phyloP scores from a whole-genome alignment of 35 echinoderm and acorn worm genomes.

The Ophioderma brevispina region DNA sequence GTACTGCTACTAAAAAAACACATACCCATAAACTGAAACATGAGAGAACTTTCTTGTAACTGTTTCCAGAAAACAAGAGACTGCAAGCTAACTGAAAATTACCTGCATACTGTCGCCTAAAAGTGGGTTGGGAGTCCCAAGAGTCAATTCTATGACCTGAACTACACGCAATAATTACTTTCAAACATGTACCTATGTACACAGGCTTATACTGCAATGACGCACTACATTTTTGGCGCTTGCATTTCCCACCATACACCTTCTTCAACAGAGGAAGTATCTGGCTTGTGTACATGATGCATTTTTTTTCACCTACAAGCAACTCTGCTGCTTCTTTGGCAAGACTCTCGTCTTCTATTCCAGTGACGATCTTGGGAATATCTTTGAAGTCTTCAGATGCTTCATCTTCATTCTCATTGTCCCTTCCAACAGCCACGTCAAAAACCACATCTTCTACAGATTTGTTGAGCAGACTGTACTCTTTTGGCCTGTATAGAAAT shows the following conservation, averaged over 20 bases:
- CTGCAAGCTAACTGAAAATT: background rate
- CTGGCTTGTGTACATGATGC: background rate
- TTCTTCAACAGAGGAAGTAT: background rate
- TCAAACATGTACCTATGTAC: background rate
- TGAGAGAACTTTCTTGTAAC: background rate
- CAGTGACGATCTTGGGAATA: background rate
- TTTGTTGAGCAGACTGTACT: too few species aligned
- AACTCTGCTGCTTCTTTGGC: background rate
- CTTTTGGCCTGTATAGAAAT: too few species aligned
- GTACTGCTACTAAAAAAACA: background rate
- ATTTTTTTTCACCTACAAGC: background rate
- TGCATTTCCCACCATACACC: background rate
- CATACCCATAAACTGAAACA: background rate
- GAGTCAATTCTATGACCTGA: background rate
- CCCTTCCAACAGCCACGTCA: background rate
- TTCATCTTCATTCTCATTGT: background rate
- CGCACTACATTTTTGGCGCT: background rate
- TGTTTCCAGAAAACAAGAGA: constrained; percentile 2
- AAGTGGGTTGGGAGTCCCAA: constrained; percentile 11
- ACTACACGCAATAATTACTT: background rate
- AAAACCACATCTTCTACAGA: background rate
- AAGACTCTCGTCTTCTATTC: background rate
- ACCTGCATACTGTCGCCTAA: constrained; percentile 13
- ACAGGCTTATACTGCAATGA: background rate
- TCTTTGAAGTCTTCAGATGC: background rate